phyloP scores from a whole-genome alignment of 1,140 invertebrate species.

The Spodoptera frugiperda region DNA sequence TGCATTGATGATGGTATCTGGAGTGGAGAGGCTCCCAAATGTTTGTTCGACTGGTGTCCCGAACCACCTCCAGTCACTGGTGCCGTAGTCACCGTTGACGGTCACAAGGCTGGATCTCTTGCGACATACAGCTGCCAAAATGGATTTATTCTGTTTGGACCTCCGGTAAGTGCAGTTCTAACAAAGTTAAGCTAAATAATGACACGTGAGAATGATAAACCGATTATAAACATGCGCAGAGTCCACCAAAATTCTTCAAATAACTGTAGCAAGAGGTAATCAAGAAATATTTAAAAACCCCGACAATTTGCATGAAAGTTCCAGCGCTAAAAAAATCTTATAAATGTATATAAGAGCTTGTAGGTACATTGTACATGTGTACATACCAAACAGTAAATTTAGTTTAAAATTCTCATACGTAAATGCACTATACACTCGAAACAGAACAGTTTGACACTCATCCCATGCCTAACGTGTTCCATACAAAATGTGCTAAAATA shows the following conservation, averaged over 20 bases:
- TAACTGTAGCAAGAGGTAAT: no score
- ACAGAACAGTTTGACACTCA: no score
- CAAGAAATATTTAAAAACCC: no score
- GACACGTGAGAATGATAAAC: no score
- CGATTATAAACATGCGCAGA: no score
- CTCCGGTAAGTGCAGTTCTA: slow-evolving; percentile 90
- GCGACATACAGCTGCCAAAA: slow-evolving; percentile 93
- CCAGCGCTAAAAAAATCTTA: neutral
- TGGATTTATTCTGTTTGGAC: slow-evolving; percentile 94
- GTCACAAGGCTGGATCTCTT: slow-evolving; percentile 91
- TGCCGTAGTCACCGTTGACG: slow-evolving; percentile 89
- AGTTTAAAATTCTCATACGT: no score
- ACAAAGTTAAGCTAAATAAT: no score
- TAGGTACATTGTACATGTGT: no score
- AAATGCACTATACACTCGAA: no score
- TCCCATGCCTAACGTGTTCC: neutral
- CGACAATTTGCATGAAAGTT: no score
- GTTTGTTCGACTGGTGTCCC: slow-evolving; percentile 94
- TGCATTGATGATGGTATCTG: slow-evolving; percentile 93
- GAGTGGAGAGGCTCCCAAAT: slow-evolving; percentile 92
- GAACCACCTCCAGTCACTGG: slow-evolving; percentile 91
- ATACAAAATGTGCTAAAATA: neutral
- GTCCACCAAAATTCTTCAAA: no score
- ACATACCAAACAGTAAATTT: no score
- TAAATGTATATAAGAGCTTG: neutral